Base-by-base conservation (phyloP, 2,888 invertebrate genomes). In the Mythimna vitellina region DNA sequence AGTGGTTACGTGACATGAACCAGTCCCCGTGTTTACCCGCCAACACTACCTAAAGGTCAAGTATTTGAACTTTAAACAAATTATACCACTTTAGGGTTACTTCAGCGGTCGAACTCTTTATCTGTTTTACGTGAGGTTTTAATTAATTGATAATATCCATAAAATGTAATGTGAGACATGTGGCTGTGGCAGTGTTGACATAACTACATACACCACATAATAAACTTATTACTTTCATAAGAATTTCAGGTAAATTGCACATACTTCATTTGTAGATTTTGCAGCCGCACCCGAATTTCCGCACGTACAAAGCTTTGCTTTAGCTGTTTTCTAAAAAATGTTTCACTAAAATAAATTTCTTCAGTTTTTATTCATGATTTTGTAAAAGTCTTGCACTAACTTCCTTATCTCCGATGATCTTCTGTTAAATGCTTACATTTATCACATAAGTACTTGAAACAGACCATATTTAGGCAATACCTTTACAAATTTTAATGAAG, bases 31-130 rank as follows among this genome's bases (percentile, higher is more conserved):
- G 29, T 73, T 63, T 70, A 63, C 66, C 32, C n/a, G 22, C 10
- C 56, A 25, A 61, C 61, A 56, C 70, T 12, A 14, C 14, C 35
- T 29, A 61, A 81, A 85, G 79, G 85, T 72, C 77, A 74, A 70
- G 64, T 71, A 80, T 82, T 74, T 85, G 77, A 82, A 78, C 84
- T 84, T 84, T 84, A 84, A 82, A 80, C 69, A 76, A 73, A 82
- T 84, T 73, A 75, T 66, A 76, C 75, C 61, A 64, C 65, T 77
- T 63, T 53, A 22, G 51, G 63, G 56, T 68, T 56, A 69, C 61
- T 56, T 62, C 38, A 62, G 64, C 65, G 12, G 49, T 22, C 69
- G 58, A 46, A 57, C 65, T 72, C 9, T 73, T 65, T 76, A 73
- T 68, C 32, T 61, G 67, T 60, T 58, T 72, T 62, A 61, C 5